Base-by-base conservation (phyloP, 2,797 vertebrate species). In the Gobionotothen gibberifrons region DNA sequence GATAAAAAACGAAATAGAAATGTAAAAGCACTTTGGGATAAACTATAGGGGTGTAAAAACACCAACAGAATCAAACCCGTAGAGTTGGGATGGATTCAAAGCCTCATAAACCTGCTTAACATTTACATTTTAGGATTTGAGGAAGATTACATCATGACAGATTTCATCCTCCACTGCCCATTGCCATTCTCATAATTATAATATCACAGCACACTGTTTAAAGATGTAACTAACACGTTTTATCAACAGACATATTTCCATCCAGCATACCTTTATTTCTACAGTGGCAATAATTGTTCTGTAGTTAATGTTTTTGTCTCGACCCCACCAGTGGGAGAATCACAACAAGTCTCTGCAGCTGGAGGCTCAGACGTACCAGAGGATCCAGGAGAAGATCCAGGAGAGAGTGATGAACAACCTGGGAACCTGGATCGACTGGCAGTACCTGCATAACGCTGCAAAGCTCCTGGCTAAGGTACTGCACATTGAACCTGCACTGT, bases 361-460 rank as follows among this genome's bases (percentile, higher is more conserved):
- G 87, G 98, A 99, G 93, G 98, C 96, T 79, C 98, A 99, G 93
- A 99, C 98, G 0, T 99, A 98, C 93, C 97, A 99, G 93, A 96
- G 97, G 87, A 99, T 99, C 87, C 98, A 99, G 88, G 98, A 99
- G 90, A 99, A 99, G 94, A 99, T 99, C 87, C 97, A 99, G 81
- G 98, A 99, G 91, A 95, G 98, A 78, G 98, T 99, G 83, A 99
- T 99, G 97, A 99, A 99, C 92, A 99, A 99, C 91, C 92, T 99
- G 90, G 98, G 98, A 62, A 99, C 98, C 1, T 99, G 98, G 98
- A 99, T 99, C 61, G 97, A 99, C 92, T 99, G 98, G 97, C 98
- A 99, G 92, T 99, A 99, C 89, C 94, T 99, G 84, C 98, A 98
- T 88, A 99, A 99, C 9, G 98, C 98, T 93, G 97, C 98, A 90